Conservation (phyloP, 2,113 vertebrate genomes). For the Leucoraja erinaceus region DNA sequence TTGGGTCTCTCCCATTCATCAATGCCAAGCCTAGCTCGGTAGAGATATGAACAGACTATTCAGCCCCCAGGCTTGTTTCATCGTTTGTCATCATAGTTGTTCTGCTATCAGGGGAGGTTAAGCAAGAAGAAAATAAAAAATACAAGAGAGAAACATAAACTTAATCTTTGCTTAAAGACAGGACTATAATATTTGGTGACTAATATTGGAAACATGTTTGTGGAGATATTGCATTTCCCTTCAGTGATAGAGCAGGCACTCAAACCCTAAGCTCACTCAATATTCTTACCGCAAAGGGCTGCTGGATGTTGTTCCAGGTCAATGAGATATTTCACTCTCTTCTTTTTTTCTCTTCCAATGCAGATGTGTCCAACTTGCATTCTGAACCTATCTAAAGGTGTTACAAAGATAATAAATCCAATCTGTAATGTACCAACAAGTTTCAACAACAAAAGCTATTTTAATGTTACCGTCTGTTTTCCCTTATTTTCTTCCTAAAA, state of each 20-base stretch:
- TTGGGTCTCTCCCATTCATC: neutral
- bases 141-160: too few species aligned
- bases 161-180: too few species aligned
- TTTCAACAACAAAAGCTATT: neutral
- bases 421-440: neutral
- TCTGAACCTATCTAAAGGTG: neutral
- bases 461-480: neutral
- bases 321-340: neutral
- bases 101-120: neutral
- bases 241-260: neutral
- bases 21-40: neutral
- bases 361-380: neutral
- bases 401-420: neutral
- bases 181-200: too few species aligned
- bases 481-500: neutral
- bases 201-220: too few species aligned
- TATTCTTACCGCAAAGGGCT: neutral
- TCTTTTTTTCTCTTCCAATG: neutral
- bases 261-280: neutral
- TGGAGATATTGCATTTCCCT: neutral
- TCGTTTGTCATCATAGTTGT: neutral
- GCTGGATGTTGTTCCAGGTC: neutral
- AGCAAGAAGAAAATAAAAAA: too few species aligned
- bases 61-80: neutral
- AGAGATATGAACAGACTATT: neutral